Base-by-base conservation (phyloP, 2,797 vertebrate species). In the Spea hammondii region DNA sequence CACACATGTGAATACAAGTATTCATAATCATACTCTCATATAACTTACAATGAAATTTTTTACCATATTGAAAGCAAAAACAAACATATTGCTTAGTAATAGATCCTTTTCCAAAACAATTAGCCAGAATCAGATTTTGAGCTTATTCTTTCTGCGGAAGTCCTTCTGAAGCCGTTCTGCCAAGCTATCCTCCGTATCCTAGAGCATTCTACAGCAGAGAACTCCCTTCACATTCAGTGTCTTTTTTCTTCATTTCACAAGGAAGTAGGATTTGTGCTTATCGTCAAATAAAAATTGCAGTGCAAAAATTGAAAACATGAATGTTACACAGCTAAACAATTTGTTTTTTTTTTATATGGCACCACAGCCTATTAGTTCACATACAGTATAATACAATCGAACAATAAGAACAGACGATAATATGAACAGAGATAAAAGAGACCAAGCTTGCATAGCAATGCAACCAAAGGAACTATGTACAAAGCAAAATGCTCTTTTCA, bases 201-300 rank as follows among this genome's bases (percentile, higher is more conserved):
- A 86, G 93, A 91, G 93, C 8, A 93, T 91, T 93, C 94, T 96
- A 97, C 94, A 96, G 96, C 95, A 98, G 90, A 92, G 94, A 94
- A 96, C 93, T 95, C 95, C 95, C 92, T 95, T 95, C 95, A 96
- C 95, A 95, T 94, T 94, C 94, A 94, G 89, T 93, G 92, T 92
- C 91, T 91, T 94, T 32, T 32, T 79, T 79, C 80, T 98, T 98
- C 95, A 96, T 95, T 94, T 98, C 94, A 95, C 92, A 93, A 96
- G 96, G 96, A 98, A 96, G 94, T 94, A 93, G 95, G 94, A 92
- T 95, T 99, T 99, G 97, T 99, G 97, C 98, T 99, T 99, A 95
- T 99, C 96, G 97, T 95, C 95, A 99, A 98, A 96, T 88, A 91
- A 95, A 82, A 97, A 94, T 96, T 90, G 96, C 97, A 99, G 97